These are phyloP conservation scores for Atethmia centrago DNA, from an alignment of 2,888 invertebrate species.

Conservation along the genomic window DNA sequence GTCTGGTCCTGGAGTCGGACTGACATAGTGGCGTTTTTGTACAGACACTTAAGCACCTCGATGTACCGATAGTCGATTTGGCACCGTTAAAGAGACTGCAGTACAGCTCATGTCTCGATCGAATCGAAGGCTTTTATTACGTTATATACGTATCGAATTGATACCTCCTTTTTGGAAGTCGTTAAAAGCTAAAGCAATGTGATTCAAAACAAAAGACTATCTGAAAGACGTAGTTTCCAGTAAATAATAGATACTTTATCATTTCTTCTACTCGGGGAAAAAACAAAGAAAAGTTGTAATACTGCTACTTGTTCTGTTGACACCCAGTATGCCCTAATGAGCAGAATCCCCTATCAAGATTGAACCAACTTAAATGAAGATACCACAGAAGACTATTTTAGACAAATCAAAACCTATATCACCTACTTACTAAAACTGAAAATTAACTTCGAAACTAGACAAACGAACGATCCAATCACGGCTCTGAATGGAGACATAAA, in stretches of 20 bases:
- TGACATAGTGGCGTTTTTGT: too few species aligned
- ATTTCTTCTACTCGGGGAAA: not conserved
- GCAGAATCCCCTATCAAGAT: too few species aligned
- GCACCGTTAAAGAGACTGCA: too few species aligned
- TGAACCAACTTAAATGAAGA: not conserved
- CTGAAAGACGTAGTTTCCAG: not conserved
- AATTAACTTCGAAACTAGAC: not conserved
- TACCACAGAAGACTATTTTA: not conserved
- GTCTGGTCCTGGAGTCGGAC: too few species aligned
- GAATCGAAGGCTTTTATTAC: too few species aligned
- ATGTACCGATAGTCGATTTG: too few species aligned
- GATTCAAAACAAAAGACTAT: not conserved
- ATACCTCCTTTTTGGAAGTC: too few species aligned
- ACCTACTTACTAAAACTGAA: not conserved
- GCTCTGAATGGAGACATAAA: constrained; percentile 51
- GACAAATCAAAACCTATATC: not conserved
- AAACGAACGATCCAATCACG: constrained; percentile 23
- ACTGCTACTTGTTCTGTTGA: too few species aligned
- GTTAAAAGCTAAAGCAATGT: not conserved
- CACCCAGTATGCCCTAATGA: not conserved
- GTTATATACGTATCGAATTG: too few species aligned
- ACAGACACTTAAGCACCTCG: too few species aligned
- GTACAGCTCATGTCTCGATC: too few species aligned
- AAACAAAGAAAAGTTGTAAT: not conserved
- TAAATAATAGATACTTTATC: not conserved